Conservation (phyloP, 2,797 vertebrate species). For the Pseudochirops cupreus region DNA sequence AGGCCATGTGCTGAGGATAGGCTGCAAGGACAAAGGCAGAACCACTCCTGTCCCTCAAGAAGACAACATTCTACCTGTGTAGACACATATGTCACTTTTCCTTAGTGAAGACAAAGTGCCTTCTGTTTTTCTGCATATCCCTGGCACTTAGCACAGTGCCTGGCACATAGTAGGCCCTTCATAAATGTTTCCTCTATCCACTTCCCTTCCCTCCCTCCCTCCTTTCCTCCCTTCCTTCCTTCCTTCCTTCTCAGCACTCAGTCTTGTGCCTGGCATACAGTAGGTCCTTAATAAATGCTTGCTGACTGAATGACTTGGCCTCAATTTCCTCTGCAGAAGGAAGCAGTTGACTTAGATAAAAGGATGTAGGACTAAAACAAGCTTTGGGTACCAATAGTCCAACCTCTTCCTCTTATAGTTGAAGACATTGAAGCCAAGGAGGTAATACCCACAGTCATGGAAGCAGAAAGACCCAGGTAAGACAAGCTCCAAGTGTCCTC, state of each 20-base stretch:
- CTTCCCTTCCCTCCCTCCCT: too few species aligned
- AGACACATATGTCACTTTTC: background rate
- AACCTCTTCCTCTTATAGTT: background rate
- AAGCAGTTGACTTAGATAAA: background rate
- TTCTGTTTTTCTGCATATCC: background rate
- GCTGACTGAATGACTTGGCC: background rate
- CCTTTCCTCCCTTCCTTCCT: background rate
- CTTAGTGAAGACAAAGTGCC: fast-evolving
- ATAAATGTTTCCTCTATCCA: background rate
- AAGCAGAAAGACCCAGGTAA: background rate
- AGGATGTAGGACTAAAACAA: background rate
- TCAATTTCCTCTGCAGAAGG: background rate
- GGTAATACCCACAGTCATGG: background rate
- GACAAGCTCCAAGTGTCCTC: background rate
- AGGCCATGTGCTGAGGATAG: fast-evolving
- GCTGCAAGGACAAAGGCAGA: background rate
- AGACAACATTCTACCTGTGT: background rate
- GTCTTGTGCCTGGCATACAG: background rate
- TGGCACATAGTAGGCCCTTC: background rate
- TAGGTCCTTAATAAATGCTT: background rate
- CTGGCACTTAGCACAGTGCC: background rate
- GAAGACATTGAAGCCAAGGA: background rate
- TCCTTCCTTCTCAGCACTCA: background rate
- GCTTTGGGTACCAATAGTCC: background rate
- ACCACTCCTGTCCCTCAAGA: background rate